A percentile compares a stretch with the other conserved stretches of the same genome.
phyloP scores from a whole-genome alignment of 2,888 invertebrate species.

The Campaea margaritaria region DNA sequence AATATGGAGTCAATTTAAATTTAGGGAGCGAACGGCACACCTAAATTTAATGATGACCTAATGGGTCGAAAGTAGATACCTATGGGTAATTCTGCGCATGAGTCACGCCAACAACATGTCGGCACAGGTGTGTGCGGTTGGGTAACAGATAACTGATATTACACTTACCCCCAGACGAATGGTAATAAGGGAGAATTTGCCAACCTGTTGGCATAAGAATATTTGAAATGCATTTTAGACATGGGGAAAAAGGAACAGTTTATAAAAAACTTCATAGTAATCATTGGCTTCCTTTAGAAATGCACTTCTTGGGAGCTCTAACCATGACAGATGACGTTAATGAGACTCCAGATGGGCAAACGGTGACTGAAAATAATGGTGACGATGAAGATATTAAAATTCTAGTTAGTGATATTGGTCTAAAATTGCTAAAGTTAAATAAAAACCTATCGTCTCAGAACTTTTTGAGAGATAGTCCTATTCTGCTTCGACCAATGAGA shows the following conservation, averaged over 20 bases:
- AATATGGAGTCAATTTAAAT: conserved; percentile 1
- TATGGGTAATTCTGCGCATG: conserved; percentile 22
- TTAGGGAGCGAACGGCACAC: conserved; percentile 10
- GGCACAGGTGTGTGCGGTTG: conserved; percentile 39
- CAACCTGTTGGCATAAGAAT: conserved; percentile 13
- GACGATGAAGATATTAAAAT: too few species aligned
- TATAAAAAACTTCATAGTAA: background rate
- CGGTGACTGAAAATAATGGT: too few species aligned
- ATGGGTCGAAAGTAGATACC: conserved; percentile 26
- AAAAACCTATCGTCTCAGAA: too few species aligned
- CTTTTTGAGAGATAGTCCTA: too few species aligned
- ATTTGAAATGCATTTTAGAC: conserved; percentile 3
- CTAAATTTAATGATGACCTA: conserved; percentile 39
- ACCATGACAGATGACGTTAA: too few species aligned
- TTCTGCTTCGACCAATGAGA: too few species aligned
- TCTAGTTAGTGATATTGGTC: too few species aligned
- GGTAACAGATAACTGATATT: conserved; percentile 33
- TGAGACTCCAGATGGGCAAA: too few species aligned
- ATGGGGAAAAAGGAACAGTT: background rate
- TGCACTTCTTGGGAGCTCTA: too few species aligned
- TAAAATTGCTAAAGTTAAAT: background rate
- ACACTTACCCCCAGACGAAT: conserved; percentile 19
- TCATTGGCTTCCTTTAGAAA: background rate
- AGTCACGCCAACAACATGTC: conserved; percentile 31
- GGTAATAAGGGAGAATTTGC: conserved; percentile 24